Evolutionary conservation across 35 echinoderm and acorn worm genomes (phyloP).

Genomic region (Heliocidaris tuberculata): DNA sequence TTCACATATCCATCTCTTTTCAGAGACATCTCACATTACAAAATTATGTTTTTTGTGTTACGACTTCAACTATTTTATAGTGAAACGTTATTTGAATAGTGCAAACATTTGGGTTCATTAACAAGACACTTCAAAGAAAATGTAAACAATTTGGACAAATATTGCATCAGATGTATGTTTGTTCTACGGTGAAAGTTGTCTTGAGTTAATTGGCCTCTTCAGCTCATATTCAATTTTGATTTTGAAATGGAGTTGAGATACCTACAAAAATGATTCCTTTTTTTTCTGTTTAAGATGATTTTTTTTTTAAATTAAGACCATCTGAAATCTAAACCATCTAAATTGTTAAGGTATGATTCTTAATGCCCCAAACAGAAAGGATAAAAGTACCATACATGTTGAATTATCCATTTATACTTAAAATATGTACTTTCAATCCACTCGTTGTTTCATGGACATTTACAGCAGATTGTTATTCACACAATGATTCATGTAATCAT

Average conservation of each 20-base stretch:
- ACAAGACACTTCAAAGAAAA: not conserved
- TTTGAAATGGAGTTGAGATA: no score
- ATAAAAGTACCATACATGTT: not conserved
- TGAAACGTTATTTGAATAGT: no score
- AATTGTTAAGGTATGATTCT: not conserved
- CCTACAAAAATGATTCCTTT: no score
- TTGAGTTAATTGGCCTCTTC: no score
- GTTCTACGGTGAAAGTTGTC: no score
- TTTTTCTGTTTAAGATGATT: no score
- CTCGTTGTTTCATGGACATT: not conserved
- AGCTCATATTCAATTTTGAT: no score
- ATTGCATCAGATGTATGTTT: no score
- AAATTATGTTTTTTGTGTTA: not conserved
- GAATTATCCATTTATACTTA: not conserved
- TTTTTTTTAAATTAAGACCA: no score
- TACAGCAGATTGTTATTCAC: not conserved
- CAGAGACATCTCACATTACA: not conserved
- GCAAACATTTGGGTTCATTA: not conserved
- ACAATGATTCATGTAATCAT: not conserved
- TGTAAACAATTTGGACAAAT: no score
- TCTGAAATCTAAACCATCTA: not conserved
- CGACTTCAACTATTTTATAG: not conserved
- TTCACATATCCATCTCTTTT: not conserved
- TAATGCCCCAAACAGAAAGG: not conserved
- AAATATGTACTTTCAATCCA: not conserved